phyloP scores from a whole-genome alignment of 1,140 invertebrate species.

The Temnothorax curvispinosus region DNA sequence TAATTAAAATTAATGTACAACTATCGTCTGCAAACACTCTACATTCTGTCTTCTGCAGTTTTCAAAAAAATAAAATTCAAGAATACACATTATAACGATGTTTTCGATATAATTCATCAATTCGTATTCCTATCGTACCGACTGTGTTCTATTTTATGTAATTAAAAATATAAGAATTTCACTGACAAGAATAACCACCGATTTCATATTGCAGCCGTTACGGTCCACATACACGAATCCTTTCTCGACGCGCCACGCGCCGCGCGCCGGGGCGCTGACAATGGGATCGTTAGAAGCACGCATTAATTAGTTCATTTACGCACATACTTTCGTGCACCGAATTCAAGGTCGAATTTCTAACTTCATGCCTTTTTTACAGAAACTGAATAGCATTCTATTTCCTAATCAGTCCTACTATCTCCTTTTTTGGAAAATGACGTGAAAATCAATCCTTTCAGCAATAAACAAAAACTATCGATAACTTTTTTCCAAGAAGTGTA shows the following conservation, averaged over 20 bases:
- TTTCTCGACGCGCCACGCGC: not conserved
- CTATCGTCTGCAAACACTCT: not conserved
- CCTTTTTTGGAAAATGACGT: not conserved
- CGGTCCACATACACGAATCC: conserved; percentile 57
- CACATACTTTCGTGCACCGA: conserved; percentile 44
- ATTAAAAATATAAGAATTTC: conserved; percentile 44
- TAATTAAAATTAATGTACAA: not conserved
- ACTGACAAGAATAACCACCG: conserved; percentile 4
- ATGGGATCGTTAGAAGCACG: not conserved
- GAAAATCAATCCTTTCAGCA: not conserved
- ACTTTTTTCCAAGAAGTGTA: not conserved
- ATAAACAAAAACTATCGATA: not conserved
- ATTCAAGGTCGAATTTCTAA: conserved; percentile 49
- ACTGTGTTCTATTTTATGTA: not conserved
- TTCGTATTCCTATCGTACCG: not conserved
- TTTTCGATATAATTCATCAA: not conserved
- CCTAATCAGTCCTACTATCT: not conserved
- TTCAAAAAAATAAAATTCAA: not conserved
- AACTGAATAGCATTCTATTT: not conserved
- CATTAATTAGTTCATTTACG: conserved; percentile 64
- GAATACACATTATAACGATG: not conserved
- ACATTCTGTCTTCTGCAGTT: not conserved
- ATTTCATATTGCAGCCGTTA: conserved; percentile 38
- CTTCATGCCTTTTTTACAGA: not conserved
- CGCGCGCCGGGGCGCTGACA: not conserved